Percentiles rank a stretch among this genome's conserved stretches.
Conservation (phyloP, 2,888 invertebrate genomes). For the Drosophila kuntzei region DNA sequence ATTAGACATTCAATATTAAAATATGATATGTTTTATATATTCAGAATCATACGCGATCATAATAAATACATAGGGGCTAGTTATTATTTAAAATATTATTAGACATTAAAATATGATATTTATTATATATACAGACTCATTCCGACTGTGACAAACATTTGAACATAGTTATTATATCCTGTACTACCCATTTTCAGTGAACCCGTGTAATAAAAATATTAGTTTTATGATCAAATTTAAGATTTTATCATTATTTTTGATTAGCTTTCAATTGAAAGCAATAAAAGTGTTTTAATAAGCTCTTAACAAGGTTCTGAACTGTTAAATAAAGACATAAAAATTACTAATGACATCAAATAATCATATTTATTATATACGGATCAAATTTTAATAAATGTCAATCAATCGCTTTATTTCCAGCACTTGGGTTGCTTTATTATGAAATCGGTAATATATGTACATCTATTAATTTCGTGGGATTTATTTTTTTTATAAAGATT, state of each 20-base stretch:
- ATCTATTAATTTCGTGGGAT: too few relatives aligned
- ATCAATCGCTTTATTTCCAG: background rate
- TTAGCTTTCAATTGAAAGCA: background rate
- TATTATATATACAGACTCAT: background rate
- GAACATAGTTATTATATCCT: background rate
- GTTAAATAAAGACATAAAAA: conserved; percentile 1
- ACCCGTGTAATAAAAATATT: background rate
- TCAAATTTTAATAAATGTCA: background rate
- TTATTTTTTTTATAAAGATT: too few relatives aligned
- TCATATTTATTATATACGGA: background rate
- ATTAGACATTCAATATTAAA: too few relatives aligned
- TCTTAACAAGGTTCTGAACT: background rate
- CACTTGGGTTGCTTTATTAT: too few relatives aligned
- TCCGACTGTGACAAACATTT: background rate
- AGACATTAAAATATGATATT: too few relatives aligned
- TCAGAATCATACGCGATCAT: too few relatives aligned
- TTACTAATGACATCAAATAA: background rate
- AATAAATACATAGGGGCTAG: too few relatives aligned
- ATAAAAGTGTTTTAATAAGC: background rate
- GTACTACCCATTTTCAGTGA: background rate
- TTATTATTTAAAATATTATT: too few relatives aligned
- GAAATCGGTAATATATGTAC: too few relatives aligned
- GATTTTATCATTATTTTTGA: background rate
- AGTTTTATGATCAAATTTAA: background rate
- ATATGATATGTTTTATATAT: too few relatives aligned